Evolutionary conservation across 2,888 invertebrate genomes (phyloP), one percentile per base, ranked within the genome.

Genomic region (Yponomeuta malinellus): DNA sequence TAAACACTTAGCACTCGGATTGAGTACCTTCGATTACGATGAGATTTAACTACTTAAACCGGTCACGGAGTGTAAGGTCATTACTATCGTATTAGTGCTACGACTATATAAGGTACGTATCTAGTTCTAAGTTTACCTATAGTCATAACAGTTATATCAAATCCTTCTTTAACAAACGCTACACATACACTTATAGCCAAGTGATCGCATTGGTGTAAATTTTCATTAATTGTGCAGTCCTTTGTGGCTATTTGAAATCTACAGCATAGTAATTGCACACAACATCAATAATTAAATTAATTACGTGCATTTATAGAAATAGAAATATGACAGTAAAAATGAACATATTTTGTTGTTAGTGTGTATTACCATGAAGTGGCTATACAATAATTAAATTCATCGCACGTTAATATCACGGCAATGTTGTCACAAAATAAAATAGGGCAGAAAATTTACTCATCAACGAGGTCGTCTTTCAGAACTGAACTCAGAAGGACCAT

Each of bases 1-100:
- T 87, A 86, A 64, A 87, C 84, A 87, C 86, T 88, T 89, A 90
- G 87, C 86, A 88, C 86, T 89, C 89, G 83, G 81, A 86, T 81
- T 29, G 70, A 43, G 43, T 65, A 65, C 65, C 37, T 52, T 29
- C 2, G 29, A 69, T n/a, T 23, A 68, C 48, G 68, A 15, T n/a
- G 29, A 48, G 23, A 68, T 37, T 12, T 65, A 31, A 31, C 65
- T 65, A 63, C 63, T n/a, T 63, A 59, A 59, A 59, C 52, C 52
- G 52, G 52, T 59, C 15, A 59, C 15, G 52, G 15, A 15, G 52
- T 59, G 52, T 59, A 59, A 59, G 52, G 52, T 59, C 2, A 15
- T 59, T 59, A 59, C 5, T 15, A 15, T 15, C 9, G 37, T 5
- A 37, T n/a, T 64, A 31, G 65, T 29, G 33, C 65, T 31, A 67